Conservation (phyloP, 2,888 invertebrate genomes). For the Plebejus anna region DNA sequence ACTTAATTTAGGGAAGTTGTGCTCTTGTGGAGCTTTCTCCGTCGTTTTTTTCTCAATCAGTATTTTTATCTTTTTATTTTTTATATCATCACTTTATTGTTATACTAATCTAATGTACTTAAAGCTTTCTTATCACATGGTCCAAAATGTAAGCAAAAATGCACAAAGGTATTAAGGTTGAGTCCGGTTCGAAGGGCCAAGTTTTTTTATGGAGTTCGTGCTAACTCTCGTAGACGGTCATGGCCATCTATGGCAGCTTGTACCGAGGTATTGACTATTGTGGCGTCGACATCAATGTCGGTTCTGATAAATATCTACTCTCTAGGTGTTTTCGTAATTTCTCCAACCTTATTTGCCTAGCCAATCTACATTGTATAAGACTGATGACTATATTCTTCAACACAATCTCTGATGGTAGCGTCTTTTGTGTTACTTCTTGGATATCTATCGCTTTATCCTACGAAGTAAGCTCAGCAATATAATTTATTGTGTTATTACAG, state of each 20-base stretch:
- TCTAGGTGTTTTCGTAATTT: constrained; percentile 67
- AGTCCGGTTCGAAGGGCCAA: constrained; percentile 67
- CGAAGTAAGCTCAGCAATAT: neutral
- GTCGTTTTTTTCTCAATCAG: neutral
- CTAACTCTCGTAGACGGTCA: constrained; percentile 41
- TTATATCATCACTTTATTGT: neutral
- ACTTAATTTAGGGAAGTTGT: neutral
- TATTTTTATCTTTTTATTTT: neutral
- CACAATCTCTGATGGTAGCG: neutral
- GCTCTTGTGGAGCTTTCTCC: neutral
- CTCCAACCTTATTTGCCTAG: constrained; percentile 51
- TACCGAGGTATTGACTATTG: constrained; percentile 68
- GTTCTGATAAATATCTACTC: constrained; percentile 57
- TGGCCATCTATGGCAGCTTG: constrained; percentile 68
- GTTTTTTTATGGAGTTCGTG: constrained; percentile 71
- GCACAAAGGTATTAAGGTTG: constrained; percentile 50
- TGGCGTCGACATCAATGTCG: constrained; percentile 63
- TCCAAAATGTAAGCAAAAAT: constrained; percentile 6
- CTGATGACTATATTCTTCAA: constrained; percentile 1
- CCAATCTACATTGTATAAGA: constrained; percentile 19
- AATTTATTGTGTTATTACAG: neutral
- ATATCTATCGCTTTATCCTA: neutral
- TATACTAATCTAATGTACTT: neutral
- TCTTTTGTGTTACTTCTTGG: constrained; percentile 1
- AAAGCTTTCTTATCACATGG: neutral